Evolutionary conservation across 2,888 invertebrate genomes (phyloP).

Genomic region (Catocala nupta): DNA sequence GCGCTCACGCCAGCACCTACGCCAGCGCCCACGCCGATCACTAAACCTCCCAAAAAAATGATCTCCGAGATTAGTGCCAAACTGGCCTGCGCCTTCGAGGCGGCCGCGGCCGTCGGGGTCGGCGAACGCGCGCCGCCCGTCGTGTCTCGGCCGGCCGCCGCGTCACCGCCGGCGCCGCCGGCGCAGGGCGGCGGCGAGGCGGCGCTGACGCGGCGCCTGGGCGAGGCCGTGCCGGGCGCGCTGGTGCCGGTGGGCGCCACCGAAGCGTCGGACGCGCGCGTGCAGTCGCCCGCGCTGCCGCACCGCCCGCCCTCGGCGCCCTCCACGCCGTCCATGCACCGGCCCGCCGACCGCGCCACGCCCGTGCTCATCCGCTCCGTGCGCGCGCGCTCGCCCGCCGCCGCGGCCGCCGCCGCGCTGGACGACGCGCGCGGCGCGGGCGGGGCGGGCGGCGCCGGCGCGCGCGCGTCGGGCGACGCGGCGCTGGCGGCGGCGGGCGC

Average conservation of each 20-base stretch:
- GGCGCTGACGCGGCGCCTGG: slow-evolving; percentile 37
- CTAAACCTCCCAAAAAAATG: slow-evolving; percentile 81
- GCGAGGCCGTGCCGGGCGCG: slow-evolving; percentile 62
- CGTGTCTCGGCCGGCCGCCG: slow-evolving; percentile 17
- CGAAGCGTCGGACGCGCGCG: slow-evolving; percentile 79
- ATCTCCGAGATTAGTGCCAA: slow-evolving; percentile 81
- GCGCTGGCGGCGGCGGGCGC: slow-evolving; percentile 34
- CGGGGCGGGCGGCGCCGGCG: slow-evolving; percentile 46
- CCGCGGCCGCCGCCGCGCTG: slow-evolving; percentile 48
- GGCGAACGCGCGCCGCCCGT: slow-evolving; percentile 30
- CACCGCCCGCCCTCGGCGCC: slow-evolving; percentile 74
- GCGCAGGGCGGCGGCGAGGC: slow-evolving; percentile 51
- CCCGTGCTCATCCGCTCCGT: slow-evolving; percentile 75
- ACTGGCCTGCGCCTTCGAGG: slow-evolving; percentile 73
- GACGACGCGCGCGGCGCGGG: slow-evolving; percentile 51
- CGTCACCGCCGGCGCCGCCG: slow-evolving; percentile 50
- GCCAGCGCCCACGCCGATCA: slow-evolving; percentile 67
- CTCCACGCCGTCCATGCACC: slow-evolving; percentile 62
- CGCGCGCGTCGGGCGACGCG: slow-evolving; percentile 45
- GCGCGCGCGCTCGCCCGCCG: slow-evolving; percentile 36
- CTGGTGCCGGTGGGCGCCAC: slow-evolving; percentile 76
- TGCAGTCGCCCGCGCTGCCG: slow-evolving; percentile 80
- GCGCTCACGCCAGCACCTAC: slow-evolving; percentile 46
- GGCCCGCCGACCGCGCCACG: slow-evolving; percentile 72
- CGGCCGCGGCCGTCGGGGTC: slow-evolving; percentile 57